These are phyloP conservation scores for Catocala sponsa DNA, from an alignment of 2,888 invertebrate genomes.

Conservation along the genomic window DNA sequence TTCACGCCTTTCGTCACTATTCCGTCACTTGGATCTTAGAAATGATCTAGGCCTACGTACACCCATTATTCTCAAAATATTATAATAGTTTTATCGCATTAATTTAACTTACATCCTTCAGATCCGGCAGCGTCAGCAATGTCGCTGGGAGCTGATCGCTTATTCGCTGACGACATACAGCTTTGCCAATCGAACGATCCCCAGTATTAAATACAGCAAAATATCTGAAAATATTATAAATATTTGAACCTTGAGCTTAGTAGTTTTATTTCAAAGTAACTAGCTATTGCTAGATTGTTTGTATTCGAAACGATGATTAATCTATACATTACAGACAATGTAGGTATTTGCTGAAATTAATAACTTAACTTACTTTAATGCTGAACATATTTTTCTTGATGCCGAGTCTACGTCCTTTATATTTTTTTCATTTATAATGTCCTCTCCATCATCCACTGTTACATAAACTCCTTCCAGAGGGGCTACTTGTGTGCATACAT, in stretches of 20 bases:
- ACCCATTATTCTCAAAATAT: too few species aligned
- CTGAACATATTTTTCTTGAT: conserved; percentile 24
- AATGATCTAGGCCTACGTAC: too few species aligned
- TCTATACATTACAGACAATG: too few species aligned
- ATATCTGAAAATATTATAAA: conserved; percentile 15
- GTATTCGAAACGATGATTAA: too few species aligned
- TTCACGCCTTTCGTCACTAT: too few species aligned
- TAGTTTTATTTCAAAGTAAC: too few species aligned
- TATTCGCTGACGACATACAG: conserved; percentile 22
- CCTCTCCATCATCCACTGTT: not conserved
- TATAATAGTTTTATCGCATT: too few species aligned
- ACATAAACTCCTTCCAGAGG: conserved; percentile 1
- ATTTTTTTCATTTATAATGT: not conserved
- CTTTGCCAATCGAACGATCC: conserved; percentile 18
- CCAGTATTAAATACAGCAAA: conserved; percentile 30
- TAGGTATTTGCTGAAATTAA: too few species aligned
- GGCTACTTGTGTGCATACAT: not conserved
- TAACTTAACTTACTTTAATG: too few species aligned
- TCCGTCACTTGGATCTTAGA: too few species aligned
- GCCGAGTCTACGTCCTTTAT: conserved; percentile 17
- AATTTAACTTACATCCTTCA: conserved; percentile 21
- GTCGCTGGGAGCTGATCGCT: conserved; percentile 23
- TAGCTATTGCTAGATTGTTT: too few species aligned
- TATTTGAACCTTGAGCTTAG: too few species aligned
- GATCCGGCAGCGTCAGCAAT: conserved; percentile 25